Evolutionary conservation across 1,140 invertebrate genomes (phyloP), one percentile per base, ranked within the genome.

Genomic region (Ceratosolen solmsi): DNA sequence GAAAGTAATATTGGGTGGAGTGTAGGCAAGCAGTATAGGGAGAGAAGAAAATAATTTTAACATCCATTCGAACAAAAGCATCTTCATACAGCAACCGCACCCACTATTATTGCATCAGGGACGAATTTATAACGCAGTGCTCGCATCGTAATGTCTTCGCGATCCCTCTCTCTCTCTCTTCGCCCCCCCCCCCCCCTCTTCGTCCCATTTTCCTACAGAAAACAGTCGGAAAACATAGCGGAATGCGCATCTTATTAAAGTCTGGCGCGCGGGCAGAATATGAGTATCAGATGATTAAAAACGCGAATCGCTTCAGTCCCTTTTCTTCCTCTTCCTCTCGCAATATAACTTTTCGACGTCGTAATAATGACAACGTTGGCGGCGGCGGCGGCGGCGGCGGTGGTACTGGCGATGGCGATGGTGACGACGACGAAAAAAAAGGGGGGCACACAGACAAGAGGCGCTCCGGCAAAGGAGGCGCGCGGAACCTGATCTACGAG

Each of bases 401-500:
- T 5, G 58, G n/a, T 4, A n/a, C 5, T 27, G 33, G 20, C 27
- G 7, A 36, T 36, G 63, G 33, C 8, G 38, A n/a, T 25, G 25
- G 56, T 5, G 25, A 38, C 13, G n/a, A n/a, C n/a, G n/a, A n/a
- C n/a, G 65, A 22, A 36, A 38, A 65, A 74, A 80, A 51, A 63
- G 20, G n/a, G 54, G 9, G 27, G 8, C 58, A 70, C n/a, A 41
- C 36, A 8, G n/a, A 70, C 41, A 13, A 41, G 68, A n/a, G 30
- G n/a, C 38, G 38, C 38, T 38, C 22, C 15, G 30, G 68, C 36
- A 25, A 46, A 70, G n/a, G 17, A 71, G 33, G 41, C 51, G 30
- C 49, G 38, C 51, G 41, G 63, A 79, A 79, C 68, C 77, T 79
- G 76, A 79, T 79, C 76, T 79, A 79, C 63, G 75, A 77, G 58